These are phyloP conservation scores for Cynoglossus semilaevis DNA, from an alignment of 2,113 vertebrate genomes.

Conservation along the genomic window DNA sequence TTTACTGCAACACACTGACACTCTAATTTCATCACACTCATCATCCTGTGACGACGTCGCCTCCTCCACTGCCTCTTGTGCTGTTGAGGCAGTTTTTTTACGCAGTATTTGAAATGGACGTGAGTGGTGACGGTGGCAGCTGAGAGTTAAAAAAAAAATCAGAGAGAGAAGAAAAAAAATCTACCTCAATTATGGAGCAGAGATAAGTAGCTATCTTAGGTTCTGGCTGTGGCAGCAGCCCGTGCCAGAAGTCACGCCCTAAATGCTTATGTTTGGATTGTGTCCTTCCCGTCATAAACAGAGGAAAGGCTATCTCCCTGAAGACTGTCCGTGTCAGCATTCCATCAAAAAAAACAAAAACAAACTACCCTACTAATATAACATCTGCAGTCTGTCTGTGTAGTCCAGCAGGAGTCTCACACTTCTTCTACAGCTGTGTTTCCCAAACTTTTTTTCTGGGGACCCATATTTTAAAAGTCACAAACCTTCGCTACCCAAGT, in stretches of 20 bases:
- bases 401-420: neutral
- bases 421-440: too few species aligned
- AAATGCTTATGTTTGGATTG: slow-evolving; percentile 50
- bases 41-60: slow-evolving; percentile 12
- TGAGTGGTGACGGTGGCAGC: slow-evolving; percentile 12
- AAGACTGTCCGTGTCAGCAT: slow-evolving; percentile 46
- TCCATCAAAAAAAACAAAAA: slow-evolving; percentile 20
- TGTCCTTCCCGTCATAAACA: slow-evolving; percentile 57
- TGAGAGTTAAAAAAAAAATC: slow-evolving; percentile 35
- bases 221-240: slow-evolving; percentile 42
- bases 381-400: slow-evolving; percentile 9
- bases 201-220: slow-evolving; percentile 57
- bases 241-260: slow-evolving; percentile 54
- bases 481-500: too few species aligned
- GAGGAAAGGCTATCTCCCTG: slow-evolving; percentile 41
- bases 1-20: slow-evolving; percentile 16
- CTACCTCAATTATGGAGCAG: slow-evolving; percentile 56
- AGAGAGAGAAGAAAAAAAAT: slow-evolving; percentile 31
- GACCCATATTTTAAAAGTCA: too few species aligned
- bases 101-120: slow-evolving; percentile 10
- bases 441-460: too few species aligned
- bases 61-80: neutral
- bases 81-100: neutral
- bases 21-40: neutral
- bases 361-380: slow-evolving; percentile 1